phyloP scores from a whole-genome alignment of 1,140 invertebrate genomes.

The Drosophila sp. region DNA sequence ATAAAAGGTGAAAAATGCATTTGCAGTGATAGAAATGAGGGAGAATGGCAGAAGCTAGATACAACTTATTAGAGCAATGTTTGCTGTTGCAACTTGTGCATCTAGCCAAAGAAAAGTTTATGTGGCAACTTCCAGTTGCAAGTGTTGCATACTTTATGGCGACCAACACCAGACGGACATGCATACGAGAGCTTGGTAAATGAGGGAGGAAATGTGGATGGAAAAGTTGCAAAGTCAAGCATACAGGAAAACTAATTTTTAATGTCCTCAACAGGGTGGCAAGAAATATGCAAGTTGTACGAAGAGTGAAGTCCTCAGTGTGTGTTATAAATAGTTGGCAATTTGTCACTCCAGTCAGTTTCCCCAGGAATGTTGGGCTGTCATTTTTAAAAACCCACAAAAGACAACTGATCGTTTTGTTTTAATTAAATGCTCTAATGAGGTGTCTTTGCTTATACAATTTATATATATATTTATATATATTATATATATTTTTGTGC shows the following conservation, averaged over 20 bases:
- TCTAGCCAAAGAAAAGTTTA: conserved; percentile 46
- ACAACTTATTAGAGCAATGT: conserved; percentile 27
- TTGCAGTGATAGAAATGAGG: not conserved
- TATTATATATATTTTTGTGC: no score
- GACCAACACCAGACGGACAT: conserved; percentile 1
- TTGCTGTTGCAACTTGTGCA: conserved; percentile 15
- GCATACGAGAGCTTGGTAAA: not conserved
- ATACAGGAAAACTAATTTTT: conserved; percentile 67
- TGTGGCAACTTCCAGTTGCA: conserved; percentile 60
- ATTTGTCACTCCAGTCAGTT: conserved; percentile 52
- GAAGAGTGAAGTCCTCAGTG: not conserved
- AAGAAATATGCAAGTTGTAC: not conserved
- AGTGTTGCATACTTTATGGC: conserved; percentile 60
- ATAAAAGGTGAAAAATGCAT: conserved; percentile 37
- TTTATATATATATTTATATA: no score
- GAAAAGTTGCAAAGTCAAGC: conserved; percentile 51
- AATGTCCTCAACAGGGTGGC: conserved; percentile 31
- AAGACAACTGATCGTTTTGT: not conserved
- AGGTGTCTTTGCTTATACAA: not conserved
- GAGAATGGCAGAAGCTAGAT: not conserved
- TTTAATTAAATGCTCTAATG: conserved; percentile 9
- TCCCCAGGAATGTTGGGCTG: not conserved
- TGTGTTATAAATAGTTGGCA: conserved; percentile 8
- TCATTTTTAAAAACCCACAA: not conserved
- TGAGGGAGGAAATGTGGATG: conserved; percentile 29